Percentiles rank a stretch among this genome's conserved stretches.
phyloP scores from a whole-genome alignment of 2,113 vertebrate genomes.

The Sakesphorus luctuosus region DNA sequence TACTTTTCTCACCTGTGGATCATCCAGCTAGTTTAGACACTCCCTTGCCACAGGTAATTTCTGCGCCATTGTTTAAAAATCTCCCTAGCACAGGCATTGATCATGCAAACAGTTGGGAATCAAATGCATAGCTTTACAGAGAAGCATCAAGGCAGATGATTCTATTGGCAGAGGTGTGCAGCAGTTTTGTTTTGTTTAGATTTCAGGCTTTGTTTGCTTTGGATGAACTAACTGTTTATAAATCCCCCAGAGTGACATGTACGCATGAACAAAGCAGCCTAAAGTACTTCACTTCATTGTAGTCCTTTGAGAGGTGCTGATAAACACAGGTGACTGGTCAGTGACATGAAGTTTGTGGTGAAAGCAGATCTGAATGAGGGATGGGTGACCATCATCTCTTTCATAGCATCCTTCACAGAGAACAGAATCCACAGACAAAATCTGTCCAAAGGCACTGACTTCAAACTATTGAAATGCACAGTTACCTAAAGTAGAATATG shows the following conservation, averaged over 20 bases:
- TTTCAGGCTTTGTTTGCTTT: neutral
- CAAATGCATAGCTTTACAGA: neutral
- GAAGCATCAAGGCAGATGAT: neutral
- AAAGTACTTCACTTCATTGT: neutral
- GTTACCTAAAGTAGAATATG: neutral
- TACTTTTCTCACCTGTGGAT: neutral
- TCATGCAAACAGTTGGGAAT: neutral
- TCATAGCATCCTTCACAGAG: neutral
- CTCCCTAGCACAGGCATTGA: neutral
- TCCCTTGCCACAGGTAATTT: neutral
- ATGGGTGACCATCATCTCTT: accelerated
- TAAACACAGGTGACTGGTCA: neutral
- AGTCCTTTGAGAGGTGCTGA: neutral
- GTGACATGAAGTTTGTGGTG: neutral
- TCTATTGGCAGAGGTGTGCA: neutral
- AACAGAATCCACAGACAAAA: neutral
- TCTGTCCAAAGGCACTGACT: neutral
- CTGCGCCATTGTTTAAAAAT: neutral
- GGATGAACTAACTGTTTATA: neutral
- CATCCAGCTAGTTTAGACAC: neutral
- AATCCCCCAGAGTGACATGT: neutral
- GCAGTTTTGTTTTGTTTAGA: neutral
- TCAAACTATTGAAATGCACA: neutral
- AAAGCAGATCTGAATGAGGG: neutral
- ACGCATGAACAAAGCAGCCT: neutral